Evolutionary conservation across 2,113 vertebrate species (phyloP).

Genomic region (Pungitius pungitius): DNA sequence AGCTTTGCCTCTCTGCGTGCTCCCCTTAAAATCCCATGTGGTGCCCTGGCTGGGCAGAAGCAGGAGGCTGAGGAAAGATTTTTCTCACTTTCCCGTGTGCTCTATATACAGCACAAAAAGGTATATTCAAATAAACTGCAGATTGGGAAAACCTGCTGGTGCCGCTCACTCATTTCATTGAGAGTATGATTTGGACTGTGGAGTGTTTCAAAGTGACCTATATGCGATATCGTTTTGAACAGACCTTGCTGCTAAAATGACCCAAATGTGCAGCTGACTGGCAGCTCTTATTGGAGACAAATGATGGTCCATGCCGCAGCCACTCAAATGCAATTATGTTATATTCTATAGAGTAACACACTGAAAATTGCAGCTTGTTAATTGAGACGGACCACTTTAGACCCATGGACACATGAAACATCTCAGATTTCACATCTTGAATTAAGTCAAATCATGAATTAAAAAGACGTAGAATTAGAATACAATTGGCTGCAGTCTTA

Average conservation of each 20-base stretch:
- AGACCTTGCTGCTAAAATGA: conserved; percentile 17
- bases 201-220: conserved; percentile 21
- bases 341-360: neutral
- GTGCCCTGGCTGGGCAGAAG: conserved; percentile 32
- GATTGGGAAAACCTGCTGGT: neutral
- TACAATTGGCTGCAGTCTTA: neutral
- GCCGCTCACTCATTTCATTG: neutral
- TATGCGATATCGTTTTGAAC: conserved; percentile 22
- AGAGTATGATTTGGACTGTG: neutral
- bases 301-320: conserved; percentile 3
- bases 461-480: neutral
- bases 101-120: conserved; percentile 13
- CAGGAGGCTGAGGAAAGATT: conserved; percentile 41
- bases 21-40: conserved; percentile 54
- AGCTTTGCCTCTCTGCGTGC: conserved; percentile 39
- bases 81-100: conserved; percentile 53
- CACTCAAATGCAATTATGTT: conserved; percentile 14
- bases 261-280: conserved; percentile 34
- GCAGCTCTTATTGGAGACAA: conserved; percentile 24
- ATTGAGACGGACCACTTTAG: neutral
- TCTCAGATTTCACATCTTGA: neutral
- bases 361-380: neutral
- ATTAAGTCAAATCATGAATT: neutral
- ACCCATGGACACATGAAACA: neutral
- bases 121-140: conserved; percentile 10